phyloP scores from a whole-genome alignment of 2,888 invertebrate genomes.

The Drosophila mayaguana region DNA sequence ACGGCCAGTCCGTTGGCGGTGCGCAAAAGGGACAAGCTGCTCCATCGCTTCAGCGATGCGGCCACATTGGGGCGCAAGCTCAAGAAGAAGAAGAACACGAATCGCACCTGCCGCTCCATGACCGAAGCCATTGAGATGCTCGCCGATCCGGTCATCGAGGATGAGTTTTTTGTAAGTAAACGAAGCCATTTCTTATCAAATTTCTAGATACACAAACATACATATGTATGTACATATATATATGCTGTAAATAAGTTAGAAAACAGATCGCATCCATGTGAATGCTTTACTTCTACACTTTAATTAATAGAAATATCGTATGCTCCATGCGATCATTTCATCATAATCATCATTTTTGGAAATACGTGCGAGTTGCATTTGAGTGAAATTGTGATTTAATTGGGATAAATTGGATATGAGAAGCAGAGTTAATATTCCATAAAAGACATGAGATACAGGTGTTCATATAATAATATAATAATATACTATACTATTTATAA shows the following conservation, averaged over 20 bases:
- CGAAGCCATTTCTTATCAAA: constrained; percentile 23
- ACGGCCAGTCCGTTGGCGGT: constrained; percentile 83
- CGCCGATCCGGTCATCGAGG: constrained; percentile 85
- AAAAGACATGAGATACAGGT: neutral
- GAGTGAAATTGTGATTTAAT: neutral
- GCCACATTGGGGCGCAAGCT: constrained; percentile 84
- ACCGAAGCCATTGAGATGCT: constrained; percentile 85
- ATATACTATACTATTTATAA: too few relatives aligned
- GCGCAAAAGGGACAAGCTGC: constrained; percentile 84
- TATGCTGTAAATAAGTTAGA: neutral
- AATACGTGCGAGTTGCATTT: constrained; percentile 7
- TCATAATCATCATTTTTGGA: constrained; percentile 3
- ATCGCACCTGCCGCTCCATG: constrained; percentile 85
- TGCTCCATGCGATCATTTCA: too few relatives aligned
- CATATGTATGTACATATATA: neutral
- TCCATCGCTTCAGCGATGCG: constrained; percentile 85
- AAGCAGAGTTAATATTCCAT: neutral
- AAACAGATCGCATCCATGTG: constrained; percentile 24
- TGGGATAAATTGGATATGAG: neutral
- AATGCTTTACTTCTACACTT: constrained; percentile 5
- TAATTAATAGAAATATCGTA: constrained; percentile 33
- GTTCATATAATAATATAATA: too few relatives aligned
- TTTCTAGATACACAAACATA: constrained; percentile 12
- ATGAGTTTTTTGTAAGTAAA: constrained; percentile 85
- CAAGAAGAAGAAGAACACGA: constrained; percentile 85